These are phyloP conservation scores for Nyctibius grandis DNA, from an alignment of 2,797 vertebrate genomes.

Conservation along the genomic window DNA sequence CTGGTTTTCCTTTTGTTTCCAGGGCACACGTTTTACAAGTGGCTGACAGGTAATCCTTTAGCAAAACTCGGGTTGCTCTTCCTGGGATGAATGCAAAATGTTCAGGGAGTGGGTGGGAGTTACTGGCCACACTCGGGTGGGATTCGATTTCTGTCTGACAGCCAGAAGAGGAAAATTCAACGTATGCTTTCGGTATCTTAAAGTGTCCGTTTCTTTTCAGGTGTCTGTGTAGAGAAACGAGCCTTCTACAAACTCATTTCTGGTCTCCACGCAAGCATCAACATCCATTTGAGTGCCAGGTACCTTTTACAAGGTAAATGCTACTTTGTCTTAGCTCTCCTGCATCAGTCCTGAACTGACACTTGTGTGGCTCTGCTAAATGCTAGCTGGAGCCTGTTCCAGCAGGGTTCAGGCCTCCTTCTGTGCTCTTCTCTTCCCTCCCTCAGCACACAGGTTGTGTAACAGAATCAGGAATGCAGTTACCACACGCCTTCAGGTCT, in stretches of 20 bases:
- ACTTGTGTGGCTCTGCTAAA: neutral
- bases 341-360: neutral
- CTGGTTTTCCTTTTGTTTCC: constrained; percentile 49
- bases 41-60: constrained; percentile 85
- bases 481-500: neutral
- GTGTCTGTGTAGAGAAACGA: constrained; percentile 91
- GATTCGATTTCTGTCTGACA: neutral
- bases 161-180: neutral
- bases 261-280: constrained; percentile 92
- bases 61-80: neutral
- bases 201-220: constrained; percentile 53
- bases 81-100: neutral
- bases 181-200: neutral
- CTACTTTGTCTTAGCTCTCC: neutral
- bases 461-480: neutral
- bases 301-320: constrained; percentile 87
- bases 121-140: neutral
- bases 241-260: constrained; percentile 92
- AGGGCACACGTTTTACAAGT: constrained; percentile 86
- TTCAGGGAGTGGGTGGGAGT: neutral
- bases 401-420: neutral
- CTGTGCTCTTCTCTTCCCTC: neutral
- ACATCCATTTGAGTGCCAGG: constrained; percentile 88
- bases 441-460: neutral
- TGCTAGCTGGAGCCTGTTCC: neutral